Percentiles rank a stretch among this genome's conserved stretches.
Conservation (phyloP, 2,888 invertebrate species). For the Lasius fuliginosus region DNA sequence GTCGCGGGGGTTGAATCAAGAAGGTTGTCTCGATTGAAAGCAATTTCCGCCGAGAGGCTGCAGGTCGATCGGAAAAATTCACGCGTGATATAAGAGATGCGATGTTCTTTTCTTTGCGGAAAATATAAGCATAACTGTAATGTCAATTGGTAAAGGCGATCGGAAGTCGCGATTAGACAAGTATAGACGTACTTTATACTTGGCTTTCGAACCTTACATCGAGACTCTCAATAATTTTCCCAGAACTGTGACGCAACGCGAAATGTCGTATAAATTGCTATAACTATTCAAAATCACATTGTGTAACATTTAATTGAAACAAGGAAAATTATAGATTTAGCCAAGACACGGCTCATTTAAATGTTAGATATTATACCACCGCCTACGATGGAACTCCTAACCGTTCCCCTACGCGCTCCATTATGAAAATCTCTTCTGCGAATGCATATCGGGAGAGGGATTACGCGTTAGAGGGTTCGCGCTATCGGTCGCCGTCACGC, state of each 20-base stretch:
- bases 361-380: constrained; percentile 17
- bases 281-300: neutral
- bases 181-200: too few species aligned
- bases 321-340: constrained; percentile 8
- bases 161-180: neutral
- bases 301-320: constrained; percentile 27
- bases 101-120: neutral
- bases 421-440: constrained; percentile 7
- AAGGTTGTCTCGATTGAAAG: constrained; percentile 19
- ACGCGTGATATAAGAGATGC: constrained; percentile 30
- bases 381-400: neutral
- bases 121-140: neutral
- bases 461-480: neutral
- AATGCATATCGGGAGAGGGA: neutral
- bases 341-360: neutral
- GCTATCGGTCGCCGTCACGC: constrained; percentile 64
- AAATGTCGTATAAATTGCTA: constrained; percentile 15
- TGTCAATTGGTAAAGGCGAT: constrained; percentile 1
- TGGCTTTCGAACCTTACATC: neutral
- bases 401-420: neutral
- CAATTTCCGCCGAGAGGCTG: constrained; percentile 39
- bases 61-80: constrained; percentile 57
- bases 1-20: constrained; percentile 9
- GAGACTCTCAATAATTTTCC: neutral
- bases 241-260: constrained; percentile 8